These are phyloP conservation scores for Metopia argyrocephala DNA, from an alignment of 2,888 invertebrate genomes.

Conservation along the genomic window DNA sequence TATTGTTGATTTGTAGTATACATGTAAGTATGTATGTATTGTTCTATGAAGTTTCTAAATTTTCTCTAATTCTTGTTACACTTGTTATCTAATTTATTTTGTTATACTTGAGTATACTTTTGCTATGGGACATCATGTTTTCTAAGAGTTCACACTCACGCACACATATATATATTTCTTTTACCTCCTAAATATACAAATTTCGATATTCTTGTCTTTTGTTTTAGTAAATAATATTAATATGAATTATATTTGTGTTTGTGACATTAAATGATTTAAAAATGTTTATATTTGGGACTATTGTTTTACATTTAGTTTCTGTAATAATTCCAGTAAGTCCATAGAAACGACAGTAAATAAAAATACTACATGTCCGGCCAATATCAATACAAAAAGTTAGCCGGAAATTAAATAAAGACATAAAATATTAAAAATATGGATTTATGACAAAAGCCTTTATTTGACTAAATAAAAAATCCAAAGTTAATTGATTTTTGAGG, in stretches of 20 bases:
- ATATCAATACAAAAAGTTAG: neutral
- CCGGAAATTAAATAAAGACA: neutral
- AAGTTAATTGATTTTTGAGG: no score
- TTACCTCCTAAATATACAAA: neutral
- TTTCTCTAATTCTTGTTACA: conserved; percentile 51
- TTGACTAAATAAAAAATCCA: no score
- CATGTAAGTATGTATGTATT: conserved; percentile 29
- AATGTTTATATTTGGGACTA: conserved; percentile 18
- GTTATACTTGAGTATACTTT: conserved; percentile 51
- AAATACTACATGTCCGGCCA: conserved; percentile 10
- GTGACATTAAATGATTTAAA: conserved; percentile 50
- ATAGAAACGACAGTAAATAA: conserved; percentile 11
- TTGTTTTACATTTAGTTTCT: conserved; percentile 19
- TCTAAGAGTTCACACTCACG: conserved; percentile 11
- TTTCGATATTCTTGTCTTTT: neutral
- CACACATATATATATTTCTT: neutral
- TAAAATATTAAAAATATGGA: conserved; percentile 11
- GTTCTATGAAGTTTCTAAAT: conserved; percentile 4
- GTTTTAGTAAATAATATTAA: no score
- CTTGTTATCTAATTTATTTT: conserved; percentile 60
- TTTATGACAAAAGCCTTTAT: no score
- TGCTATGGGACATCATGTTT: conserved; percentile 41
- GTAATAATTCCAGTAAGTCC: conserved; percentile 1
- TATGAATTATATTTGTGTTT: neutral
- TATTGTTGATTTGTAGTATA: no score